Evolutionary conservation across 1,140 invertebrate genomes (phyloP), one percentile per base, ranked within the genome.

Genomic region (Delia radicum): DNA sequence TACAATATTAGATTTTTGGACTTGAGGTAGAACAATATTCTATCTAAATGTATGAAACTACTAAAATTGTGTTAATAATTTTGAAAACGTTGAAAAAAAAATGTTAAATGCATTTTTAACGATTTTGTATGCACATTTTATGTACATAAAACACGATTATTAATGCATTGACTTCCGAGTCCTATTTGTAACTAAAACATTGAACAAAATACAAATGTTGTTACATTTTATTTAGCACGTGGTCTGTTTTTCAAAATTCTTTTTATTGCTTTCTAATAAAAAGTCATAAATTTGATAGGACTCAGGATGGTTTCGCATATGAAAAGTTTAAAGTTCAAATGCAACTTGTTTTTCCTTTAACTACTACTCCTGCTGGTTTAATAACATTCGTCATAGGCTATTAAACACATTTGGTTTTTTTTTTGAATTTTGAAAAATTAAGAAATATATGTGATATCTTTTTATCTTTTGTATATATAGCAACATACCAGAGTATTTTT

Each of bases 371-470:
- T 79, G 74, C 73, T 76, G 77, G 76, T 74, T 77, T 18, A 72
- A 63, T 55, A 42, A 26, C 42, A 65, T 75, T 75, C 62, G 74
- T 75, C 24, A 46, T 46, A 67, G 80, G 76, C 77, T 81, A 82
- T 83, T 82, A 77, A 83, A 79, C 81, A 73, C 72, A 48, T 18
- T 33, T 12, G 13, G 27, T 28, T 31, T 10, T 62, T 12, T n/a
- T 37, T 37, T 55, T 55, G 4, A 55, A 55, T 55, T 55, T 55
- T 21, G 0, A 24, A 55, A 42, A 42, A 65, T 31, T 65, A 29
- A 65, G 62, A 28, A 65, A 26, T 29, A 65, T 65, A n/a, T 29
- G 62, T 65, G 62, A 65, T 65, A 65, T 65, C 62, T 28, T 65
- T 65, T 65, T 65, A 65, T 65, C 62, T 29, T 12, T 7, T 65